Evolutionary conservation across 2,113 vertebrate species (phyloP).

Genomic region (Amphiprion percula): DNA sequence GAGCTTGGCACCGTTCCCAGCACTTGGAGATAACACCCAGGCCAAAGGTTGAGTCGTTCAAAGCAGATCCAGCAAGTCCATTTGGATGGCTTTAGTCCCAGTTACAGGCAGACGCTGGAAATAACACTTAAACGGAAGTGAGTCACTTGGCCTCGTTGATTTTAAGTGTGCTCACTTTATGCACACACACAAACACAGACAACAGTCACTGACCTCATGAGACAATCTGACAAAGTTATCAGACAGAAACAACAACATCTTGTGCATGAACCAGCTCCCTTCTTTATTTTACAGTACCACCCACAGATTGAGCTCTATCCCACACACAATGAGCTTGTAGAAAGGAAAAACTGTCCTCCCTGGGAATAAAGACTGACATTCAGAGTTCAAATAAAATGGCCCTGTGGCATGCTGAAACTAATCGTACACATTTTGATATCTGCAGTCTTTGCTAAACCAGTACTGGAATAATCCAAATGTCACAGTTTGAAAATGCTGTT

Average conservation of each 20-base stretch:
- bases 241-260: conserved; percentile 60
- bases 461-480: background rate
- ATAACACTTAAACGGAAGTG: conserved; percentile 40
- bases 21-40: conserved; percentile 28
- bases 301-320: conserved; percentile 34
- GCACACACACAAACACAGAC: conserved; percentile 48
- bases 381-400: conserved; percentile 18
- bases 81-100: conserved; percentile 33
- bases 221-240: conserved; percentile 54
- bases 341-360: conserved; percentile 25
- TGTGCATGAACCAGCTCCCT: conserved; percentile 27
- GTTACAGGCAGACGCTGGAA: conserved; percentile 25
- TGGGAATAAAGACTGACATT: conserved; percentile 27
- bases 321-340: conserved; percentile 22
- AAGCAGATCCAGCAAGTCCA: conserved; percentile 18
- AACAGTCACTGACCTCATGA: conserved; percentile 57
- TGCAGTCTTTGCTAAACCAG: background rate
- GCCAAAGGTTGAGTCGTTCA: conserved; percentile 49
- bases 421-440: conserved; percentile 1
- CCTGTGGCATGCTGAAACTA: conserved; percentile 18
- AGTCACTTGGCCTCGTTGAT: conserved; percentile 36
- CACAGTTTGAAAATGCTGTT: background rate
- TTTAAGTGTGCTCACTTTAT: conserved; percentile 33
- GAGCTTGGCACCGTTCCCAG: conserved; percentile 37
- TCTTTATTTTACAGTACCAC: conserved; percentile 39